Percentiles rank a stretch among this genome's conserved stretches.
phyloP scores from a whole-genome alignment of 2,797 vertebrate genomes.

The Neosalanx taihuensis region DNA sequence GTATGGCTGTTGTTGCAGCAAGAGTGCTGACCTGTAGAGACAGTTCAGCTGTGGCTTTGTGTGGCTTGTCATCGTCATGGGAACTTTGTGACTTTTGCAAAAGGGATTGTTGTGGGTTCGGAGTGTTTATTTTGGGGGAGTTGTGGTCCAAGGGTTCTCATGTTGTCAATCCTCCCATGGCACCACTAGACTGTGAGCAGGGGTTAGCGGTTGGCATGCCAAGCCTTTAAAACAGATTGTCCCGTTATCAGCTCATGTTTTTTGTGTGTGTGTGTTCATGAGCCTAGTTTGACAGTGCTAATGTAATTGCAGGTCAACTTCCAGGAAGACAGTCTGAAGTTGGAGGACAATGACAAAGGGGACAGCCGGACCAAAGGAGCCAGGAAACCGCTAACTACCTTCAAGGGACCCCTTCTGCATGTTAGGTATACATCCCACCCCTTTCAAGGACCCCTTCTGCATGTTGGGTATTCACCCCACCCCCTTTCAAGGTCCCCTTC shows the following conservation, averaged over 20 bases:
- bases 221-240: background rate
- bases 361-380: slow-evolving; percentile 80
- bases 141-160: slow-evolving; percentile 10
- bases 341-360: slow-evolving; percentile 83
- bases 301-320: slow-evolving; percentile 78
- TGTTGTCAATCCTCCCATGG: background rate
- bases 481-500: slow-evolving; percentile 89
- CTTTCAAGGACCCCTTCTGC: slow-evolving; percentile 89
- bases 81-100: background rate
- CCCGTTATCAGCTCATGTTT: too few relatives aligned
- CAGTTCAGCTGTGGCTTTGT: slow-evolving; percentile 1
- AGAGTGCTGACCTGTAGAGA: slow-evolving; percentile 18
- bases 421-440: slow-evolving; percentile 84
- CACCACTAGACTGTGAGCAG: background rate
- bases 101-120: slow-evolving; percentile 29
- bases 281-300: background rate
- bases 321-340: slow-evolving; percentile 78
- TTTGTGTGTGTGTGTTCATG: slow-evolving; percentile 15
- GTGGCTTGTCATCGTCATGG: slow-evolving; percentile 4
- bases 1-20: slow-evolving; percentile 34
- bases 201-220: slow-evolving; percentile 7
- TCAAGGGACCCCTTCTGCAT: slow-evolving; percentile 89
- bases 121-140: slow-evolving; percentile 29
- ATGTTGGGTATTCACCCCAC: slow-evolving; percentile 93
- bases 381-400: slow-evolving; percentile 86